A percentile compares a stretch with the other conserved stretches of the same genome.
Evolutionary conservation across 2,113 vertebrate species (phyloP).

Genomic region (Columba janthina): DNA sequence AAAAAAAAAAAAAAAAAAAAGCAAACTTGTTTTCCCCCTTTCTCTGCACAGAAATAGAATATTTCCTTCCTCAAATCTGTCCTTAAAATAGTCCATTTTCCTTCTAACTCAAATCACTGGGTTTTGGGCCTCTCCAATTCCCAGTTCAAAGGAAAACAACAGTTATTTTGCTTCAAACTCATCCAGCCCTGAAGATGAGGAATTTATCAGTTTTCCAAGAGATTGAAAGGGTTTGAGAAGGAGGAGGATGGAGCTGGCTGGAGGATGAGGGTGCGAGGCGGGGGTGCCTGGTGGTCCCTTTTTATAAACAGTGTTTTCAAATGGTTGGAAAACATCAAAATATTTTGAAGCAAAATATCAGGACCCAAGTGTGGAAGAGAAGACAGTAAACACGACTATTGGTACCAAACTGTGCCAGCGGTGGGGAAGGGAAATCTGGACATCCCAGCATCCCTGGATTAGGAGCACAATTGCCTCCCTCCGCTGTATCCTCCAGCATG

Average conservation of each 20-base stretch:
- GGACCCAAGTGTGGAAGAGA: accelerated
- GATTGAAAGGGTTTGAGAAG: background rate
- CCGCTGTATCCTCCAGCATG: background rate
- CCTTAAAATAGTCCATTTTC: background rate
- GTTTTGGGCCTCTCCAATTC: background rate
- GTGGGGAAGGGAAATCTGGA: background rate
- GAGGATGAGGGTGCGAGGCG: accelerated
- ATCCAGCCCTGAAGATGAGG: background rate
- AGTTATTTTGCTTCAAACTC: slow-evolving; percentile 18
- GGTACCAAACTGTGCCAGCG: background rate
- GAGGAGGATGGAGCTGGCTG: background rate
- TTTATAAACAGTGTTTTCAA: background rate
- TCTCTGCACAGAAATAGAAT: background rate
- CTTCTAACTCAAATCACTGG: background rate
- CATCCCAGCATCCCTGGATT: background rate
- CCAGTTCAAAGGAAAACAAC: background rate
- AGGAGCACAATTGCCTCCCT: background rate
- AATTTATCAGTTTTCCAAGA: background rate
- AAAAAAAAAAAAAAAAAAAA: background rate
- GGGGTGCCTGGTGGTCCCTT: background rate
- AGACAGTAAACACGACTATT: background rate
- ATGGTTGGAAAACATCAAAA: background rate
- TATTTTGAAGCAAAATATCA: background rate
- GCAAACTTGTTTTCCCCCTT: background rate
- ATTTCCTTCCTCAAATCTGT: background rate